A percentile compares a stretch with the other conserved stretches of the same genome.
phyloP scores from a whole-genome alignment of 1,140 invertebrate genomes.

The Mamestra configurata region DNA sequence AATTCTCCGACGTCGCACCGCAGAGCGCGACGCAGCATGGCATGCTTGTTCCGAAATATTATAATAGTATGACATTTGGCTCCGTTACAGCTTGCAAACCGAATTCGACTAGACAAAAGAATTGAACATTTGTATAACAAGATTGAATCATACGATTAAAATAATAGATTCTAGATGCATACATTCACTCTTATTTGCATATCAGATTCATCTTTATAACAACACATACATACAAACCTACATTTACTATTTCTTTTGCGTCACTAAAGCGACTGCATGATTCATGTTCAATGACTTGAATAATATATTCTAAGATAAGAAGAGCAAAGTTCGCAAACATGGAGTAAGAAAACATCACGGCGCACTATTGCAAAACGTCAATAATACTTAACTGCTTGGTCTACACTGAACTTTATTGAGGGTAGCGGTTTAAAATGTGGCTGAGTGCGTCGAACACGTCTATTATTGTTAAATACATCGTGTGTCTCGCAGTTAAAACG shows the following conservation, averaged over 20 bases:
- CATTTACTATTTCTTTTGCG: neutral
- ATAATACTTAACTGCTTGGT: conserved; percentile 7
- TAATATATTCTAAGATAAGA: conserved; percentile 29
- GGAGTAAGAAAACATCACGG: conserved; percentile 1
- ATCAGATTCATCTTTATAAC: neutral
- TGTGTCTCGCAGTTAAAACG: neutral
- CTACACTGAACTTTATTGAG: conserved; percentile 16
- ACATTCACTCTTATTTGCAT: neutral
- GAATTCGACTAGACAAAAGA: conserved; percentile 20
- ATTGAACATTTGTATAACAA: neutral
- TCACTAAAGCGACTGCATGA: conserved; percentile 1
- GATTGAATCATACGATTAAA: neutral
- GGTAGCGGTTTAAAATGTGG: conserved; percentile 18
- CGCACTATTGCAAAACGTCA: neutral
- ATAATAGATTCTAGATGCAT: neutral
- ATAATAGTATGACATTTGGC: conserved; percentile 32
- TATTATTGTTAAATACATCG: conserved; percentile 40
- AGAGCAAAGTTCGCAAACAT: conserved; percentile 5
- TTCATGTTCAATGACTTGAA: conserved; percentile 13
- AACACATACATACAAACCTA: neutral
- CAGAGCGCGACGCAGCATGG: neutral
- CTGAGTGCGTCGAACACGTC: neutral
- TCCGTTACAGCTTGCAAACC: conserved; percentile 20
- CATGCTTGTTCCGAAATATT: conserved; percentile 5
- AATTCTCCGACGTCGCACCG: neutral